phyloP scores from a whole-genome alignment of 2,888 invertebrate genomes.

The Synanthedon andrenaeformis region DNA sequence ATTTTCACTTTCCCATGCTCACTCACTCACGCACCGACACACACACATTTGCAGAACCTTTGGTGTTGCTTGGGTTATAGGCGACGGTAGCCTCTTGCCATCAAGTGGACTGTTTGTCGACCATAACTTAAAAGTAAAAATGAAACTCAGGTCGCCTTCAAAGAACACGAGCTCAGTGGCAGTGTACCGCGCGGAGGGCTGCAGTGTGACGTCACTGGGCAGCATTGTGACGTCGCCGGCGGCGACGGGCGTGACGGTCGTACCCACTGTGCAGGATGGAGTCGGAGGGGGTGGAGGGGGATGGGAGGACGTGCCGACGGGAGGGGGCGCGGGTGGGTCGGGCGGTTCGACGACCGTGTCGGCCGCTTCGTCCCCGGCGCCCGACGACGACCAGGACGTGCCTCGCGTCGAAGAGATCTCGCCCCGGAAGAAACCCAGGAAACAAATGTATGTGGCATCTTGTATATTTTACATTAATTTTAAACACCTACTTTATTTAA shows the following conservation, averaged over 20 bases:
- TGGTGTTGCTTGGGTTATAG: no score
- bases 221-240: constrained; percentile 65
- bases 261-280: constrained; percentile 4
- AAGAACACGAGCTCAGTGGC: constrained; percentile 8
- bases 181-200: background rate
- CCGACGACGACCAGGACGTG: constrained; percentile 64
- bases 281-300: constrained; percentile 19
- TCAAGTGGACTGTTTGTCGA: no score
- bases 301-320: constrained; percentile 34
- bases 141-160: constrained; percentile 14
- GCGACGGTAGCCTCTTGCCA: no score
- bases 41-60: no score
- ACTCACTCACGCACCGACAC: no score
- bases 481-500: no score
- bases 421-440: constrained; percentile 91
- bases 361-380: constrained; percentile 85
- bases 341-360: constrained; percentile 89
- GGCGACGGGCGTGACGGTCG: constrained; percentile 3
- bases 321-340: constrained; percentile 21
- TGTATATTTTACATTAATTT: background rate
- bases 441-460: constrained; percentile 80
- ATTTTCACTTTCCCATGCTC: background rate
- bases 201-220: background rate
- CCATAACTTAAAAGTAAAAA: no score
- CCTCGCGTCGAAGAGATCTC: constrained; percentile 40